Percentiles rank a stretch among this genome's conserved stretches.
Conservation (phyloP, 1,140 invertebrate genomes). For the Meteorus sp. region DNA sequence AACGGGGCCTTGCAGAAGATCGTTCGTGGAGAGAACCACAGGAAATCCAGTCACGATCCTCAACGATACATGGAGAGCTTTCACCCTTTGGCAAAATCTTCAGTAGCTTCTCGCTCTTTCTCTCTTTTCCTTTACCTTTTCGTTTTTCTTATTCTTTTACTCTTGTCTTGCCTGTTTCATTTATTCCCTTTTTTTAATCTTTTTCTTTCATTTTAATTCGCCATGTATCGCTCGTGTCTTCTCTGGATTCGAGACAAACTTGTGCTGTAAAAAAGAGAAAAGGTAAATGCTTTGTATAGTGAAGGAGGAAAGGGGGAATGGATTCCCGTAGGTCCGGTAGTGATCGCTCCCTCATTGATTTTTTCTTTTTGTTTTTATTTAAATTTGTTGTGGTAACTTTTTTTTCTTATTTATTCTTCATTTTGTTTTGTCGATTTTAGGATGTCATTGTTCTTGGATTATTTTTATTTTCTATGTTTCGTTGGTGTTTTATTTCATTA, state of each 20-base stretch:
- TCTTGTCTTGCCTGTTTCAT: background rate
- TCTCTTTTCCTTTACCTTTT: conserved; percentile 25
- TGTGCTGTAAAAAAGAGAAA: conserved; percentile 4
- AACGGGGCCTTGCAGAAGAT: conserved; percentile 4
- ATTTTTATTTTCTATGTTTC: background rate
- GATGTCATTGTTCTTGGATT: background rate
- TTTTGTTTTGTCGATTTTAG: background rate
- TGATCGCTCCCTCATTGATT: conserved; percentile 3
- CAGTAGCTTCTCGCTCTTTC: conserved; percentile 20
- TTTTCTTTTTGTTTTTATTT: background rate
- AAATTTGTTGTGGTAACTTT: background rate
- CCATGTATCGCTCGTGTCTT: too few relatives aligned
- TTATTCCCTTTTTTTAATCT: too few relatives aligned
- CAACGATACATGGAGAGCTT: conserved; percentile 20
- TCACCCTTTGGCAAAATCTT: conserved; percentile 23
- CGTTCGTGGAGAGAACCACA: conserved; percentile 11
- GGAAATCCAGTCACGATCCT: conserved; percentile 25
- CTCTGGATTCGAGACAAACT: conserved; percentile 7
- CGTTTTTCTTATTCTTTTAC: background rate
- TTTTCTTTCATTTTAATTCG: too few relatives aligned
- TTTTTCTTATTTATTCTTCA: background rate
- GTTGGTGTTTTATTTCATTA: background rate
- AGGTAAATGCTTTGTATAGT: background rate
- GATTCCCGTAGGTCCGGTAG: background rate
- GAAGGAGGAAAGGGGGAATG: background rate